A percentile compares a stretch with the other conserved stretches of the same genome.
These are phyloP conservation scores for Operophtera brumata DNA, from an alignment of 2,888 invertebrate species.

Conservation along the genomic window DNA sequence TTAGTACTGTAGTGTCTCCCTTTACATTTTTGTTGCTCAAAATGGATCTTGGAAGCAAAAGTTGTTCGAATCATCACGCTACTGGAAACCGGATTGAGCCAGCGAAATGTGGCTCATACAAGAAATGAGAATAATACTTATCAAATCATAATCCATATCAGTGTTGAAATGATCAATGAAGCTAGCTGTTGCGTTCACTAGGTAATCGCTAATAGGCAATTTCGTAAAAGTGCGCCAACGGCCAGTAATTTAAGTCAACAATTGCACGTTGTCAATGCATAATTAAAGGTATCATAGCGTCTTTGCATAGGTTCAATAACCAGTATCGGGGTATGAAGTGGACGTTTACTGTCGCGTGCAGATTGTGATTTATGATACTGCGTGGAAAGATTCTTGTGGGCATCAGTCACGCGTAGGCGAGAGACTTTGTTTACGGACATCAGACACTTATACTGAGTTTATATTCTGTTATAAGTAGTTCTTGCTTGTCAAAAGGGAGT, in stretches of 20 bases:
- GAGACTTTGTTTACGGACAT: neutral
- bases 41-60: too few relatives aligned
- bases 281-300: constrained; percentile 62
- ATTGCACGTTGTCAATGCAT: constrained; percentile 66
- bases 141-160: constrained; percentile 25
- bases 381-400: constrained; percentile 18
- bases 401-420: constrained; percentile 5
- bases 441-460: neutral
- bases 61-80: too few relatives aligned
- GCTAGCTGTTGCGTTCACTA: constrained; percentile 33
- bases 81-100: too few relatives aligned
- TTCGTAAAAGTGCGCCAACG: constrained; percentile 49
- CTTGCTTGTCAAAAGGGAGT: too few relatives aligned
- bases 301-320: constrained; percentile 58
- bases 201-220: constrained; percentile 49
- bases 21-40: too few relatives aligned
- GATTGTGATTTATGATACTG: constrained; percentile 43
- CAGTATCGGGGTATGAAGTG: constrained; percentile 32
- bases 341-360: constrained; percentile 45
- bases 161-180: constrained; percentile 38
- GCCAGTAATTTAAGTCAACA: constrained; percentile 53
- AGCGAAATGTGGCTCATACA: too few relatives aligned
- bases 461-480: too few relatives aligned
- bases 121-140: constrained; percentile 15
- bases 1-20: too few relatives aligned